Evolutionary conservation across 2,888 invertebrate species (phyloP).

Genomic region (Melanostoma scalare): DNA sequence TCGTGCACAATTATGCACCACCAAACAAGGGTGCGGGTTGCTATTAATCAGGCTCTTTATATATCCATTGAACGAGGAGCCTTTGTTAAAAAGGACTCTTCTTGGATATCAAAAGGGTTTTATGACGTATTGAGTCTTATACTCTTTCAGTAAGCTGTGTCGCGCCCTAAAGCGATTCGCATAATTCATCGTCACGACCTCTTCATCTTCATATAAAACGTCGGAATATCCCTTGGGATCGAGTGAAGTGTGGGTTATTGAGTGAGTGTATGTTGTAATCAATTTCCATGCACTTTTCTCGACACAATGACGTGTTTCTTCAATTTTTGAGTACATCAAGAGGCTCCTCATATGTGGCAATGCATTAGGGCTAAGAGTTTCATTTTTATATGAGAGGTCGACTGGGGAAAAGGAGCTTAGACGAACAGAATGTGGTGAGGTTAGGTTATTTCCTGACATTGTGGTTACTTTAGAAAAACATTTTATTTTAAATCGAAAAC

Average conservation of each 20-base stretch:
- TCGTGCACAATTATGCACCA: constrained; percentile 66
- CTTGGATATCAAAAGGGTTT: constrained; percentile 52
- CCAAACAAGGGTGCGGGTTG: constrained; percentile 54
- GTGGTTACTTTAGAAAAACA: too few species aligned
- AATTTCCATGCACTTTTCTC: constrained; percentile 55
- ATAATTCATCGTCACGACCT: constrained; percentile 70
- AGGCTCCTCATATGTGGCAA: constrained; percentile 21
- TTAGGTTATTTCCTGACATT: neutral
- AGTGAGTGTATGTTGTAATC: constrained; percentile 68
- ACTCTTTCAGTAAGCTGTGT: constrained; percentile 13
- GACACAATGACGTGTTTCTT: constrained; percentile 53
- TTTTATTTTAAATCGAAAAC: too few species aligned
- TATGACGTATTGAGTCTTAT: constrained; percentile 13
- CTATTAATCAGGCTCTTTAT: constrained; percentile 69
- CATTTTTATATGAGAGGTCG: neutral
- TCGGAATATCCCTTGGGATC: constrained; percentile 47
- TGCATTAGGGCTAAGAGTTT: constrained; percentile 9
- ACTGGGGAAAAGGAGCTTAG: neutral
- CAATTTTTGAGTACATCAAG: constrained; percentile 9
- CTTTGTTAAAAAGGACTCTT: constrained; percentile 46
- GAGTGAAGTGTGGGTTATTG: constrained; percentile 62
- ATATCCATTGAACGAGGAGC: constrained; percentile 27
- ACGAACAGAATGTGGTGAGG: neutral
- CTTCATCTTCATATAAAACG: constrained; percentile 71
- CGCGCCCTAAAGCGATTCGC: constrained; percentile 56